These are phyloP conservation scores for Entomyzon cyanotis DNA, from an alignment of 2,113 vertebrate species.

Conservation along the genomic window DNA sequence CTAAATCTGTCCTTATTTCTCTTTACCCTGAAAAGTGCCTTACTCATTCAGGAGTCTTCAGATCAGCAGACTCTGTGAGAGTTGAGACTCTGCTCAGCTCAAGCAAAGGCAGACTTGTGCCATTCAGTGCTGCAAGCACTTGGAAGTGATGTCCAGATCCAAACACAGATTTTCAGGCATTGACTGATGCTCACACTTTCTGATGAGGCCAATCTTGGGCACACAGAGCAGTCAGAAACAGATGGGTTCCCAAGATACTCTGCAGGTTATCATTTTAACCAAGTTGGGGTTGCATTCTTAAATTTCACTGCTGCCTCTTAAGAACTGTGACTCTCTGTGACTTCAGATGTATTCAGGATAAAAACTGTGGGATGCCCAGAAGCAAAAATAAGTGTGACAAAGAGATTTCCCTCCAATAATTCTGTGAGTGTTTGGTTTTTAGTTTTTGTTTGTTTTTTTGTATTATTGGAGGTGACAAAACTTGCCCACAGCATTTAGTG, in stretches of 20 bases:
- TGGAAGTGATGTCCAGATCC: not conserved
- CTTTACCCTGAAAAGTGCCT: not conserved
- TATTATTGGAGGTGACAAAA: not conserved
- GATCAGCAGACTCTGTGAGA: not conserved
- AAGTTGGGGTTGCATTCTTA: not conserved
- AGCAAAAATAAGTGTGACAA: not conserved
- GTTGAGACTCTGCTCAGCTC: not conserved
- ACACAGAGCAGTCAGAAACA: not conserved
- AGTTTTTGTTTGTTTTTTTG: too few species aligned
- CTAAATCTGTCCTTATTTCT: not conserved
- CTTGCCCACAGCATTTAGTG: not conserved
- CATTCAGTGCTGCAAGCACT: not conserved
- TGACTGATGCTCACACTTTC: not conserved
- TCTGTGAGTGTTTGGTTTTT: not conserved
- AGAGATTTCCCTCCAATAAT: not conserved
- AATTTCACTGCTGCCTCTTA: not conserved
- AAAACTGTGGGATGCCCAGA: not conserved
- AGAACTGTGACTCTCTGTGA: not conserved
- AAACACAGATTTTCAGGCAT: not conserved
- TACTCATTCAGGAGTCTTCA: not conserved
- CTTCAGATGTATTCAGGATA: not conserved
- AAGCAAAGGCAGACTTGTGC: not conserved
- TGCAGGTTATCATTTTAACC: not conserved
- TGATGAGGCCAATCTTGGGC: not conserved
- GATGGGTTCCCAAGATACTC: not conserved